Conservation (phyloP, 2,888 invertebrate genomes). For the Hydroisotoma schaefferi region DNA sequence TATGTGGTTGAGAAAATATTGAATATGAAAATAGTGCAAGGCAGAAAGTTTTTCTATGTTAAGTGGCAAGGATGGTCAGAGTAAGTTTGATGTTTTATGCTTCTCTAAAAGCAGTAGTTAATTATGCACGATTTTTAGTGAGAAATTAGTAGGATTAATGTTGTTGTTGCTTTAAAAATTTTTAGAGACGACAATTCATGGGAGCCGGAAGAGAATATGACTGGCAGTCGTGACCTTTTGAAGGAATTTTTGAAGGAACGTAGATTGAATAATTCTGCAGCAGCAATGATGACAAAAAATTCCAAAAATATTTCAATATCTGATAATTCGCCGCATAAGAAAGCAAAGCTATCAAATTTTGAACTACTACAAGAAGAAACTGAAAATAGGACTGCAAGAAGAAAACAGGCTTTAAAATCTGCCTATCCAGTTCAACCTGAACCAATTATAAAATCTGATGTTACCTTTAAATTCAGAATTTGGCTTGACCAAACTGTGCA, state of each 20-base stretch:
- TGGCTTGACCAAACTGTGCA: background rate
- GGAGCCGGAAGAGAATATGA: slow-evolving; percentile 32
- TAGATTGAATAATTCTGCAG: background rate
- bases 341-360: no score
- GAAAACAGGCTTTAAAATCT: background rate
- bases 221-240: slow-evolving; percentile 14
- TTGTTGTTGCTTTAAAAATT: background rate
- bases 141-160: background rate
- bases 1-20: slow-evolving; percentile 21
- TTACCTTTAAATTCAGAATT: background rate
- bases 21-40: slow-evolving; percentile 12
- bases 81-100: no score
- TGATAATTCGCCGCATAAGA: no score
- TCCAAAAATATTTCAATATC: background rate
- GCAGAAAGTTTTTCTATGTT: slow-evolving; percentile 14
- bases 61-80: slow-evolving; percentile 28
- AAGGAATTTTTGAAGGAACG: slow-evolving; percentile 16
- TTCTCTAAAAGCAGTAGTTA: background rate
- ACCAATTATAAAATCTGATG: background rate
- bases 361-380: no score
- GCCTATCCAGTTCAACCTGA: background rate
- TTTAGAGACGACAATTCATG: slow-evolving; percentile 24
- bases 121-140: background rate
- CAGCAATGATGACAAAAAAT: background rate
- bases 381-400: no score